Base-by-base conservation (phyloP, 2,797 vertebrate genomes). In the Pampus argenteus region DNA sequence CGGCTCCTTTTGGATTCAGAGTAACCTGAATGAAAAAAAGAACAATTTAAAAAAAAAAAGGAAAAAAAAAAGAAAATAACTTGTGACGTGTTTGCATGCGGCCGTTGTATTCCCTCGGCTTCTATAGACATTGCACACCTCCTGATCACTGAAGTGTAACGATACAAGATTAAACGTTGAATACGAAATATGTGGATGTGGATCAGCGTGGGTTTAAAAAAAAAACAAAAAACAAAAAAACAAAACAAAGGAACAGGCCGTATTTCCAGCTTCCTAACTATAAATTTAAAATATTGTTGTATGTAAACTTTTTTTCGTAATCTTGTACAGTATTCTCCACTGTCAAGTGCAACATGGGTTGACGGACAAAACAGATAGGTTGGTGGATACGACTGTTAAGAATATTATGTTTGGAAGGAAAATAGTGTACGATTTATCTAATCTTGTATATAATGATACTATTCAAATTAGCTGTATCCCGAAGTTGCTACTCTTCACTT, bases 61-160 rank as follows among this genome's bases (percentile, higher is more conserved):
- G 57, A 75, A 62, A 65, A 81, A 70, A 80, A 73, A 71, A 74
- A 71, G 2, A 84, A 88, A 86, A 91, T 88, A 93, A 94, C 88
- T 95, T 95, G 96, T 98, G 96, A 97, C 93, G 93, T 97, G 95
- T 97, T 97, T 98, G 98, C 98, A 99, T 99, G 98, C 96, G 94
- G 96, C 96, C 96, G 95, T 95, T 96, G 93, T 96, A 92, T 94
- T 94, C 90, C 96, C 96, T 95, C 89, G 95, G 96, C 96, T 94
- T 93, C 92, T 96, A 95, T 95, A 94, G 95, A 94, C 95, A 92
- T 96, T 96, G 94, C 94, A 95, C 95, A 95, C 95, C 95, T 95
- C 94, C 94, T 94, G 94, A 94, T 95, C 95, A 95, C 93, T 93
- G 94, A 95, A 93, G 93, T 92, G 87, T 93, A 93, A 91, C 86